These are phyloP conservation scores for Scaptomyza polygonia DNA, from an alignment of 2,888 invertebrate species.

Conservation along the genomic window DNA sequence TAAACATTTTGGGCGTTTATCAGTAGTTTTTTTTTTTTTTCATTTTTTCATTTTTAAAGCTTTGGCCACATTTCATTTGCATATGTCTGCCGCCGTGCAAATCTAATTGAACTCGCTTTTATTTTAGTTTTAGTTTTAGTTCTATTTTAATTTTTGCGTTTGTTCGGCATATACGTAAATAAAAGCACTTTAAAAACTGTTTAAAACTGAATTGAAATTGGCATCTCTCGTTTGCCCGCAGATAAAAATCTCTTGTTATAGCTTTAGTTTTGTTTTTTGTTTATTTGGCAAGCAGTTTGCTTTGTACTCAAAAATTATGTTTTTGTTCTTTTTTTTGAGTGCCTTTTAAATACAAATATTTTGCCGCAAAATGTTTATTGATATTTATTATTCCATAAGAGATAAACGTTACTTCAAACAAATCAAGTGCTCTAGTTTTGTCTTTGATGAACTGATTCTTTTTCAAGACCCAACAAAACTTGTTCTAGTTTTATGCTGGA, in stretches of 20 bases:
- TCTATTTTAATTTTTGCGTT: not conserved
- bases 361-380: constrained; percentile 7
- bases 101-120: constrained; percentile 28
- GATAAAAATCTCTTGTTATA: constrained; percentile 9
- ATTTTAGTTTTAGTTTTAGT: constrained; percentile 3
- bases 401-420: not conserved
- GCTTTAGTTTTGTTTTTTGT: not conserved
- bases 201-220: constrained; percentile 12
- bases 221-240: constrained; percentile 8
- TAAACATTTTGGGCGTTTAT: constrained; percentile 60
- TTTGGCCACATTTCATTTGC: constrained; percentile 52
- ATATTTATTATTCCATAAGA: too few species aligned
- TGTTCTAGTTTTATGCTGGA: not conserved
- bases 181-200: constrained; percentile 33
- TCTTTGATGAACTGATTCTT: too few species aligned
- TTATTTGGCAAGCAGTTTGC: constrained; percentile 19
- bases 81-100: constrained; percentile 9
- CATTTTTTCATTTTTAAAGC: constrained; percentile 26
- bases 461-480: too few species aligned
- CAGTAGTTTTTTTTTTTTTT: constrained; percentile 31
- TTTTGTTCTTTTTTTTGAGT: not conserved
- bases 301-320: constrained; percentile 19
- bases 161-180: constrained; percentile 3
- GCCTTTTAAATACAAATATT: constrained; percentile 18
- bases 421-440: constrained; percentile 2